Conservation (phyloP, 2,797 vertebrate genomes). For the Chloroceryle amazona region DNA sequence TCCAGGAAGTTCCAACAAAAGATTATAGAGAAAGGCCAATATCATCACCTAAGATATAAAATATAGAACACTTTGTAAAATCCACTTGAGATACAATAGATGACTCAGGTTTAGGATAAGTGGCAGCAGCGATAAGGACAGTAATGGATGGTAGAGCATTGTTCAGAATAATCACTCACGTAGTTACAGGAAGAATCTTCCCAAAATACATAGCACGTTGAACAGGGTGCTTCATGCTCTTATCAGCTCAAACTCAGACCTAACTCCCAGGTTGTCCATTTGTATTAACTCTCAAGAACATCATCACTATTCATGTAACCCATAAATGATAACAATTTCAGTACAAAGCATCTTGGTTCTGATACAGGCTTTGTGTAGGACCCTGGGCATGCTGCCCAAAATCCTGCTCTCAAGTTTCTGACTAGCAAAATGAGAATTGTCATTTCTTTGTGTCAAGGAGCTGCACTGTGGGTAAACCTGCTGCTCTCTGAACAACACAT, state of each 20-base stretch:
- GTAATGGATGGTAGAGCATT: slow-evolving; percentile 41
- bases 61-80: slow-evolving; percentile 7
- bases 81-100: slow-evolving; percentile 57
- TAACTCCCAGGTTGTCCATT: background rate
- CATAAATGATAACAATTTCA: background rate
- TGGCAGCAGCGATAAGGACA: slow-evolving; percentile 50
- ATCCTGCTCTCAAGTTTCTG: background rate
- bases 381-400: background rate
- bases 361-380: background rate
- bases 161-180: background rate
- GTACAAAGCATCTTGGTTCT: background rate
- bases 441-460: background rate
- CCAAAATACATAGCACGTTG: background rate
- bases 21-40: background rate
- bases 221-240: background rate
- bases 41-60: background rate
- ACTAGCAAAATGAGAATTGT: background rate
- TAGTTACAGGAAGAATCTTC: slow-evolving; percentile 6
- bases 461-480: background rate
- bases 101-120: slow-evolving; percentile 50
- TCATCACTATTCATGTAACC: background rate
- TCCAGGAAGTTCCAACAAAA: slow-evolving; percentile 50
- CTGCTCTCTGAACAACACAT: fast-evolving
- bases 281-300: background rate
- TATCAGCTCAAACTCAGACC: background rate